phyloP scores from a whole-genome alignment of 1,140 invertebrate species.

The Rhynchophorus ferrugineus region DNA sequence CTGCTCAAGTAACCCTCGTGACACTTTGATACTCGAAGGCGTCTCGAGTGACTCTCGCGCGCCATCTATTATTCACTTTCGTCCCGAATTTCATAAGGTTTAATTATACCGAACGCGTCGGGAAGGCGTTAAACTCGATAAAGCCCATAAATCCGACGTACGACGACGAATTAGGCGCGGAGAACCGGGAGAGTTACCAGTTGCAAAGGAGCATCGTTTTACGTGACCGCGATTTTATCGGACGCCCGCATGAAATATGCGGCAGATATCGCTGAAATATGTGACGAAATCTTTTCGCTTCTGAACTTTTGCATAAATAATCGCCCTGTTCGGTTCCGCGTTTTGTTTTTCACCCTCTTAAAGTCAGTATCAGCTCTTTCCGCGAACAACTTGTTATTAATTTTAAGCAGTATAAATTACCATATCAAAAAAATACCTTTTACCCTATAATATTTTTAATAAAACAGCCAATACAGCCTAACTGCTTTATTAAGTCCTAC shows the following conservation, averaged over 20 bases:
- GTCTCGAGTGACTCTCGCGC: neutral
- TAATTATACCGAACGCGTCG: neutral
- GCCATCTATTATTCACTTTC: neutral
- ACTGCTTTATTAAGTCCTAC: too few species aligned
- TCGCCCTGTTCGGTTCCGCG: too few species aligned
- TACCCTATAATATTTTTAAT: too few species aligned
- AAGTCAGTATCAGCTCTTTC: too few species aligned
- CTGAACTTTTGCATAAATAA: too few species aligned
- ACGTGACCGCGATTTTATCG: neutral
- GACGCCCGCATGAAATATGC: neutral
- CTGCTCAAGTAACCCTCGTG: neutral
- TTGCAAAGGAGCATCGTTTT: neutral
- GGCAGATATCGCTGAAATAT: neutral
- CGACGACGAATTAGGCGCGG: neutral
- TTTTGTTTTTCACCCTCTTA: too few species aligned
- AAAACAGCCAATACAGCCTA: too few species aligned
- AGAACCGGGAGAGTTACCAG: neutral
- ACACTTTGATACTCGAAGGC: neutral
- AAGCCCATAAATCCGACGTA: conserved; percentile 10
- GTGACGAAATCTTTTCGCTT: neutral
- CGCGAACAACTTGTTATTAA: too few species aligned
- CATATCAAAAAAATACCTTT: too few species aligned
- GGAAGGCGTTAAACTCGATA: conserved; percentile 11
- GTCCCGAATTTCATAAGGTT: neutral
- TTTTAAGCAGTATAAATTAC: too few species aligned